Evolutionary conservation across 2,888 invertebrate genomes (phyloP), one percentile per base, ranked within the genome.

Genomic region (Lingula anatina): DNA sequence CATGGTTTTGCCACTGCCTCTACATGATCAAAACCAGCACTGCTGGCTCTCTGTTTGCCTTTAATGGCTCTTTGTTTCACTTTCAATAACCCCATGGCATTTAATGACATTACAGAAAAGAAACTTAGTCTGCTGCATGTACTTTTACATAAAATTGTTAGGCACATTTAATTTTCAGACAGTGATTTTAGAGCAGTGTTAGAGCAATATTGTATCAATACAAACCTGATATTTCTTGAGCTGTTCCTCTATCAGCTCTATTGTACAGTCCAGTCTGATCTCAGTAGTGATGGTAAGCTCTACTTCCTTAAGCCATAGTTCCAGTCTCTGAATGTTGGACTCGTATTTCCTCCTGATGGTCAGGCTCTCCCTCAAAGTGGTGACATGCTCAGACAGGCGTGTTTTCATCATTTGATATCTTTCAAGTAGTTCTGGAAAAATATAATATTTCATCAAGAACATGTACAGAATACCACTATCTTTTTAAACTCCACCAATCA

Each of bases 221-320:
- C 41, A 24, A 51, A 68, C 68, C 64, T 61, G 60, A 47, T 65
- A 62, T 46, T 91, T 91, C n/a, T 84, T 83, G 38, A 90, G 78
- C 69, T 93, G 92, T 76, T 93, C 91, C 73, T 91, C 88, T 26
- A 94, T 78, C 0, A 90, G 83, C 60, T 89, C 89, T 21, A 90
- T 81, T 65, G 86, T 89, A 1, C 89, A 85, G 21, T 87, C 73
- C 3, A 75, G 84, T 39, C 89, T 83, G 3, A 92, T 80, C 66
- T 91, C 90, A 28, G 87, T 84, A 9, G 88, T 86, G 1, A 89
- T 86, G 2, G 89, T 87, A 0, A 89, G 88, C 76, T 93, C 92
- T 26, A 90, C 90, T 78, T 94, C 89, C 60, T 89, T 88, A 36
- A 93, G 80, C 94, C 94, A 95, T 62, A 88, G 85, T 57, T 88